Base-by-base conservation (phyloP, 1,140 invertebrate genomes). In the Anoplolepis gracilipes region DNA sequence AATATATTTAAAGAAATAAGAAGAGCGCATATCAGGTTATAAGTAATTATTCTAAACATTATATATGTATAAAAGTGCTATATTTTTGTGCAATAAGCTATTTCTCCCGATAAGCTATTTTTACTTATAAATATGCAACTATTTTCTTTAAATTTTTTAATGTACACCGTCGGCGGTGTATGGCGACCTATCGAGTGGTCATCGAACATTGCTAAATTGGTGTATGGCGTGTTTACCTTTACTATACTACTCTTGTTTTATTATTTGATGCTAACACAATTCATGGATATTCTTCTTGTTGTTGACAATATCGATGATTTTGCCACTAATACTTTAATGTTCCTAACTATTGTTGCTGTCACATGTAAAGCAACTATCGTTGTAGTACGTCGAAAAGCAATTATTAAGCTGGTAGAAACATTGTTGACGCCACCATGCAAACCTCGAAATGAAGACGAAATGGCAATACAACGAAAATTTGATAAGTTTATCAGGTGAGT, bases 141-240 rank as follows among this genome's bases (percentile, higher is more conserved):
- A 11, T 25, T 79, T 28, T 49, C 65, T 57, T 5, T 86, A n/a
- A 84, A 70, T 25, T 73, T 86, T 22, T 33, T 84, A 8, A 53
- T 82, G 22, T 75, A 25, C 10, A 49, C 25, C 0, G 7, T 81
- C 2, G 19, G 59, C 19, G 84, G 75, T 16, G 13, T 85, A 5
- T 86, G 85, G 85, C 59, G 79, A 30, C 85, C 85, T 33, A 19
- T 61, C 8, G 7, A 72, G 7, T 86, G 79, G 78, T 25, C 69
- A 11, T 65, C 69, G 19, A 42, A 28, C n/a, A 13, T 13, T 0
- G 81, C 70, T 19, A 75, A 53, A 1, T n/a, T 67, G 1, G 7
- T 84, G 0, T 86, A 86, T 10, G 61, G 53, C 13, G 0, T 30
- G 4, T 86, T 75, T 11, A 59, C 55, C 16, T 2, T 36, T 11